Base-by-base conservation (phyloP, 2,888 invertebrate species). In the Autographa gamma region DNA sequence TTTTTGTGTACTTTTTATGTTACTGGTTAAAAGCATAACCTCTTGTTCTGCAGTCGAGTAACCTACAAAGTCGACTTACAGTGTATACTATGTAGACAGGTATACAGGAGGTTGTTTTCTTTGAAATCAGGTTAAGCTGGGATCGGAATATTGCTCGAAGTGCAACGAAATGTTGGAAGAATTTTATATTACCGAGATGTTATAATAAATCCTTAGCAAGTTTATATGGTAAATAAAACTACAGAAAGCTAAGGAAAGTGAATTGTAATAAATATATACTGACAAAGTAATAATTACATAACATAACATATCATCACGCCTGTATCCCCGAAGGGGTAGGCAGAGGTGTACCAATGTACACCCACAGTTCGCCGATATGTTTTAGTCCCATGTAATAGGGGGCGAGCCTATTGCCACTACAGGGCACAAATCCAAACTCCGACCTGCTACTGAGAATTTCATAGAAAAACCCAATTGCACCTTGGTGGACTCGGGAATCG, bases 61-160 rank as follows among this genome's bases (percentile, higher is more conserved):
- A 54, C 1, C 18, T 54, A 54, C 19, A 43, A 5, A 3, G 16
- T 16, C 16, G 43, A 14, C 43, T 43, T 54, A 54, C 52, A 16
- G 16, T 14, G n/a, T 18, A 2, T 54, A 19, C 19, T 8, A 8
- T 25, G 18, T 25, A 25, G 25, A 13, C 19, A 18, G 18, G 54
- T 38, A 38, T 38, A 25, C 31, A 31, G 13, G 31, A 69, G 69
- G 60, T n/a, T 86, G 83, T 78, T 78, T 78, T 83, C 85, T 83
- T 85, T 85, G 63, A 74, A 85, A 85, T 78, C 77, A 60, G 85
- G 85, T 72, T 83, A 85, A 86, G 71, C 80, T 8, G 18, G 73
- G 82, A 73, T 83, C 25, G 48, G 63, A 38, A 56, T 66, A 77
- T 60, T 25, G 68, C 25, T 41, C 41, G 56, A 54, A 63, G 63